Evolutionary conservation across 1,140 invertebrate species (phyloP).

Genomic region (Chironomus tepperi): DNA sequence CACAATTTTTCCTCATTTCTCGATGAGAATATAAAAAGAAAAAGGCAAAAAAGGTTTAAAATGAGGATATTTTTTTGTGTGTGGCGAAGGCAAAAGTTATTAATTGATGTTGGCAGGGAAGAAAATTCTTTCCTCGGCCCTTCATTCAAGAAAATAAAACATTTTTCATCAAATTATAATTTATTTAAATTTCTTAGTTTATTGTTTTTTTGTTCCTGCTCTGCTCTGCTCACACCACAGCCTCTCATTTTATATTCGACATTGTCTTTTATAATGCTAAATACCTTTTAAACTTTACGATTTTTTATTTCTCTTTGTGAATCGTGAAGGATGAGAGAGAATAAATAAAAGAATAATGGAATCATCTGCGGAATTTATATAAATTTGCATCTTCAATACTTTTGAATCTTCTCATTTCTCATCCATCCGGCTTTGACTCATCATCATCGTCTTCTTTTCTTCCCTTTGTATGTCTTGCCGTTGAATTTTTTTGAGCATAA

Average conservation of each 20-base stretch:
- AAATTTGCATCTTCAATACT: background rate
- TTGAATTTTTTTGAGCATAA: background rate
- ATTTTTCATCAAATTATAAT: background rate
- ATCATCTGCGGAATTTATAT: background rate
- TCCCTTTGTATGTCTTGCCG: background rate
- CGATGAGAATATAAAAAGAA: no score
- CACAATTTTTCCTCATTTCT: background rate
- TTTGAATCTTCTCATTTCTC: background rate
- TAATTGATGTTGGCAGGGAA: no score
- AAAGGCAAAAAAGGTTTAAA: no score
- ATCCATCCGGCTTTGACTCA: background rate
- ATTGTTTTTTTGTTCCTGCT: background rate
- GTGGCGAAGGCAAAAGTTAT: no score
- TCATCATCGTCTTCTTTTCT: no score
- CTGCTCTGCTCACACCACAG: background rate
- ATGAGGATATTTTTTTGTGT: no score
- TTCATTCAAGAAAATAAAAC: no score
- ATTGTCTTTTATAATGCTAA: conserved; percentile 14
- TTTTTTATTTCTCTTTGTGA: no score
- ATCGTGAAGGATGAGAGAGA: no score
- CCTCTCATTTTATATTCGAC: background rate
- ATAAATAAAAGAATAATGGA: no score
- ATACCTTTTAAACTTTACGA: conserved; percentile 2
- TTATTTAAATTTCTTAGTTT: conserved; percentile 3
- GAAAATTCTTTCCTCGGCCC: no score